Base-by-base conservation (phyloP, 1,140 invertebrate genomes). In the Bombus confusus region DNA sequence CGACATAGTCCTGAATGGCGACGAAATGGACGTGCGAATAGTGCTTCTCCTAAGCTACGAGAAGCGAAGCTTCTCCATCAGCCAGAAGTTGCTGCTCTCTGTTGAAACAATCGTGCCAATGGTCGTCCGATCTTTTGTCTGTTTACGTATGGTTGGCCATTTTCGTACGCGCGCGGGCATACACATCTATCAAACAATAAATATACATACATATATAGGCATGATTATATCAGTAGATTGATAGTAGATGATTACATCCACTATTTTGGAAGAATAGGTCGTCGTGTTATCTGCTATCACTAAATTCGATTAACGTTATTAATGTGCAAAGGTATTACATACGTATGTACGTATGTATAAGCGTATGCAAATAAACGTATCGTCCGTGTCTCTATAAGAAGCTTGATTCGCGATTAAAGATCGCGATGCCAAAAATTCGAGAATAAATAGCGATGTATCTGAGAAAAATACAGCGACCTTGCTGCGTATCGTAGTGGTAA, bases 131-230 rank as follows among this genome's bases (percentile, higher is more conserved):
- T 87, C 47, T 64, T 34, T 31, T 68, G 68, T 52, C 4, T 90
- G 72, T 90, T 90, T 90, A 64, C 59, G 25, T 31, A 72, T 31
- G 64, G 86, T 64, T 90, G 86, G 62, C 57, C 88, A 79, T 86
- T 90, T 90, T 76, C 84, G 81, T 85, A 73, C 52, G 2, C 1
- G 62, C 72, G 15, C 2, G 12, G 15, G 3, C 1, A 52, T 15
- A 22, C 31, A 1, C 15, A 22, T 39, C 25, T 5, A 22, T 52
- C 18, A 18, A 62, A 62, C 59, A n/a, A 12, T n/a, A 47, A 18
- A 47, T 47, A 41, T 18, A n/a, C 25, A n/a, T 64, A 37, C 3
- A 47, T 47, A 39, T 64, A 22, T 39, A 66, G 47, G 18, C 6
- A 5, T 28, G 31, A 37, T 28, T 9, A 69, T 37, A 28, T 37